Evolutionary conservation across 2,888 invertebrate genomes (phyloP).

Genomic region (Drosophila hamatofila): DNA sequence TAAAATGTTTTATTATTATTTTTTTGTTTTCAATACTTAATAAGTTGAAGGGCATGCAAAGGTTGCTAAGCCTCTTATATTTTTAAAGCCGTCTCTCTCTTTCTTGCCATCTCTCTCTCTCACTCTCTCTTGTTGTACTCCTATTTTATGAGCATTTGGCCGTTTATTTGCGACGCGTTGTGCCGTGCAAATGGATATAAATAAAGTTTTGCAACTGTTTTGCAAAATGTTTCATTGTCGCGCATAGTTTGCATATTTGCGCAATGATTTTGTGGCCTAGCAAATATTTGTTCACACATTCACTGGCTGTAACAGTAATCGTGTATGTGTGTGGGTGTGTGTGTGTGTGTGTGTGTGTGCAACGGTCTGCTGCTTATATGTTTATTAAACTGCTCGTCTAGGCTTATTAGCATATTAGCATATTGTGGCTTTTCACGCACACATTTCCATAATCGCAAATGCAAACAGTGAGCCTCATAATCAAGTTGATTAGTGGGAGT

Average conservation of each 20-base stretch:
- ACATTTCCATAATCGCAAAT: conserved; percentile 53
- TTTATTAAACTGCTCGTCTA: conserved; percentile 60
- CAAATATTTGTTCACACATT: conserved; percentile 75
- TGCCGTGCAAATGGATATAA: conserved; percentile 50
- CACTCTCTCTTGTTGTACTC: background rate
- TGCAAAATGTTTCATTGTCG: conserved; percentile 65
- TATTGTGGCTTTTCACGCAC: conserved; percentile 64
- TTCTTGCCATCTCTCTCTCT: background rate
- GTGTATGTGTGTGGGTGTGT: conserved; percentile 13
- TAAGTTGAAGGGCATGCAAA: conserved; percentile 13
- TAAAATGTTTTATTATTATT: background rate
- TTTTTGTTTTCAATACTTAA: background rate
- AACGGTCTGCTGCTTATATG: conserved; percentile 48
- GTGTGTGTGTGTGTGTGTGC: conserved; percentile 17
- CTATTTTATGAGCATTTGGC: conserved; percentile 12
- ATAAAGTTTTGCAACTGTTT: conserved; percentile 55
- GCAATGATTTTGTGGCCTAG: conserved; percentile 73
- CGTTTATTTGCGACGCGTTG: conserved; percentile 37
- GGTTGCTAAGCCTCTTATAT: background rate
- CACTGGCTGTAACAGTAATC: conserved; percentile 21
- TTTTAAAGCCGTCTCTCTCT: background rate
- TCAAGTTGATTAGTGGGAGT: conserved; percentile 71
- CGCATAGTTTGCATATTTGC: conserved; percentile 76
- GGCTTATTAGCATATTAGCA: conserved; percentile 67
- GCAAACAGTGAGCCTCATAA: conserved; percentile 48